A percentile compares a stretch with the other conserved stretches of the same genome.
phyloP scores from a whole-genome alignment of 2,797 vertebrate species.

The Silurus lanzhouensis region DNA sequence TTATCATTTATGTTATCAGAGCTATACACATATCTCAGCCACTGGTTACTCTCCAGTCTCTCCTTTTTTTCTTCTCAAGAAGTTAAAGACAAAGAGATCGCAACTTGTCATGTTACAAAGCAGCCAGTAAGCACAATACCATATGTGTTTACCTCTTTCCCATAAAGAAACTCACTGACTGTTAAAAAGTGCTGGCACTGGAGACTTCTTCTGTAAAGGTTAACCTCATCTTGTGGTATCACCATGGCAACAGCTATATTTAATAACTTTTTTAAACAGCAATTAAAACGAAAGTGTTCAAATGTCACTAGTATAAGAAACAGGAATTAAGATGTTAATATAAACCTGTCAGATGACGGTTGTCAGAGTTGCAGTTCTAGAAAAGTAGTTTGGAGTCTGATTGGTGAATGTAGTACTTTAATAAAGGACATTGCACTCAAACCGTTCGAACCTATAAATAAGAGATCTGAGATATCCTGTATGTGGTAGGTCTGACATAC shows the following conservation, averaged over 20 bases:
- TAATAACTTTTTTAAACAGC: too few species aligned
- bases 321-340: neutral
- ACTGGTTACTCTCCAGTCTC: neutral
- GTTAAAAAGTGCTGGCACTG: neutral
- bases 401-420: neutral
- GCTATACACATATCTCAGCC: neutral
- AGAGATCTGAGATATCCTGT: neutral
- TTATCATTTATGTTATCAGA: neutral
- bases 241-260: neutral
- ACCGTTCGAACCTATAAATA: neutral
- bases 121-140: neutral
- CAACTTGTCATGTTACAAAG: conserved; percentile 2
- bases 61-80: neutral
- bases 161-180: neutral
- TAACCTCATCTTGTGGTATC: neutral
- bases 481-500: too few species aligned
- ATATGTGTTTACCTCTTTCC: neutral
- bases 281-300: neutral
- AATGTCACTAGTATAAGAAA: too few species aligned
- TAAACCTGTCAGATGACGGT: neutral
- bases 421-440: neutral
- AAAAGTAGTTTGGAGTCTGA: neutral
- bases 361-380: neutral
- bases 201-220: neutral
- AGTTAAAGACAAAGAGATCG: neutral